A percentile compares a stretch with the other conserved stretches of the same genome.
These are phyloP conservation scores for Anoplopoma fimbria DNA, from an alignment of 2,113 vertebrate species.

Conservation along the genomic window DNA sequence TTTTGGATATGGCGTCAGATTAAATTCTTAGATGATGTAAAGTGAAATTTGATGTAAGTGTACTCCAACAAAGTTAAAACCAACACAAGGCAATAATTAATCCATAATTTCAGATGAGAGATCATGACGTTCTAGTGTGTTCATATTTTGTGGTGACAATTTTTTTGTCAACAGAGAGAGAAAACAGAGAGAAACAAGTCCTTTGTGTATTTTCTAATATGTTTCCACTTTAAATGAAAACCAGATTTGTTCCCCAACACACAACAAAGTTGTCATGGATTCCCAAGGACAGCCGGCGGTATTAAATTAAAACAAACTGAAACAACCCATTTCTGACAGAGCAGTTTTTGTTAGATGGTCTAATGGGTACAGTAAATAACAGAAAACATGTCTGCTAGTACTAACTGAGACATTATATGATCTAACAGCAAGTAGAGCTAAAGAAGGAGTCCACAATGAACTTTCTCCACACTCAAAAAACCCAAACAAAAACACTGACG, in stretches of 20 bases:
- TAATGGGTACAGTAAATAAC: neutral
- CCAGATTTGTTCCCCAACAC: conserved; percentile 52
- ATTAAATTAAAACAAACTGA: conserved; percentile 30
- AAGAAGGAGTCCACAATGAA: neutral
- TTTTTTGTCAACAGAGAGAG: conserved; percentile 32
- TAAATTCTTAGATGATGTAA: neutral
- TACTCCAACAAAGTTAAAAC: neutral
- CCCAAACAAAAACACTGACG: neutral
- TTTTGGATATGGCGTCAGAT: neutral
- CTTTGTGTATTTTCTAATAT: conserved; percentile 42
- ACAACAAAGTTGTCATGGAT: conserved; percentile 47
- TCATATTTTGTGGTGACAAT: conserved; percentile 37
- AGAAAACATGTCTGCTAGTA: neutral
- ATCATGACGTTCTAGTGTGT: conserved; percentile 7
- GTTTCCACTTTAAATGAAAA: conserved; percentile 59
- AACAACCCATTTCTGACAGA: conserved; percentile 9
- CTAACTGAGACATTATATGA: neutral
- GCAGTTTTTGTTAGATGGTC: neutral
- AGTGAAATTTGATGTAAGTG: neutral
- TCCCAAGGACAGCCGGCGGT: conserved; percentile 36
- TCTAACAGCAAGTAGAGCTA: neutral
- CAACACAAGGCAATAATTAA: neutral
- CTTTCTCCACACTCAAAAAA: neutral
- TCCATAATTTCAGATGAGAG: neutral
- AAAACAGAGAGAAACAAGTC: neutral